phyloP scores from a whole-genome alignment of 2,797 vertebrate species.

The Antennarius maculatus region DNA sequence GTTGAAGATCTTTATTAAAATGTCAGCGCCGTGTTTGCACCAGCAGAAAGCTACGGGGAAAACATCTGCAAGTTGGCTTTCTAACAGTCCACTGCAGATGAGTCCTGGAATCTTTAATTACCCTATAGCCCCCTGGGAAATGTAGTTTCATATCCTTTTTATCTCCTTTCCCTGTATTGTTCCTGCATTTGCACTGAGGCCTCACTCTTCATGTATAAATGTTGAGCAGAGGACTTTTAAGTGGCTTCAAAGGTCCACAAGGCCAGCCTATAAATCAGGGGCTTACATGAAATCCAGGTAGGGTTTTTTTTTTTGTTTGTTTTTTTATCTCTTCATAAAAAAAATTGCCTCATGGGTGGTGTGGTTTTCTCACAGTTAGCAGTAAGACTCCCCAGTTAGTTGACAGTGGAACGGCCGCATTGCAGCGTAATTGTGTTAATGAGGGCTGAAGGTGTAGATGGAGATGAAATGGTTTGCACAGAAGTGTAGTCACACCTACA shows the following conservation, averaged over 20 bases:
- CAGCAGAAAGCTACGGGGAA: slow-evolving; percentile 44
- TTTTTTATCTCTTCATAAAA: slow-evolving; percentile 4
- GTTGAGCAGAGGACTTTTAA: slow-evolving; percentile 30
- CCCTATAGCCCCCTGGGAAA: slow-evolving; percentile 57
- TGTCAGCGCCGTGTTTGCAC: slow-evolving; percentile 3
- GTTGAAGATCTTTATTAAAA: slow-evolving; percentile 39
- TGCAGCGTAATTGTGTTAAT: slow-evolving; percentile 59
- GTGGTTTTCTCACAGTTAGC: slow-evolving; percentile 43
- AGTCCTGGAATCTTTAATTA: slow-evolving; percentile 64
- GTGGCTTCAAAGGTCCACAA: slow-evolving; percentile 27
- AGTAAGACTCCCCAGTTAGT: slow-evolving; percentile 19
- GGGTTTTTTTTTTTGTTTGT: slow-evolving; percentile 1
- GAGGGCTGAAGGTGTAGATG: slow-evolving; percentile 42
- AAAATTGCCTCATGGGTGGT: slow-evolving; percentile 43
- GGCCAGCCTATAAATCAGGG: slow-evolving; percentile 17
- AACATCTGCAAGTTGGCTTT: slow-evolving; percentile 59
- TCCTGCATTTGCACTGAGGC: slow-evolving; percentile 24
- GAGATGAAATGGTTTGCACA: slow-evolving; percentile 38
- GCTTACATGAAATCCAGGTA: slow-evolving; percentile 5
- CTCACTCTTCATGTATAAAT: slow-evolving; percentile 27
- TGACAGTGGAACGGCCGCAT: slow-evolving; percentile 24
- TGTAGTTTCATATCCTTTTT: slow-evolving; percentile 38
- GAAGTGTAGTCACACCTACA: slow-evolving; percentile 30
- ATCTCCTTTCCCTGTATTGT: slow-evolving; percentile 34
- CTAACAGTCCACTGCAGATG: slow-evolving; percentile 50